Evolutionary conservation across 2,888 invertebrate genomes (phyloP).

Genomic region (Omphaloscelis lunosa): DNA sequence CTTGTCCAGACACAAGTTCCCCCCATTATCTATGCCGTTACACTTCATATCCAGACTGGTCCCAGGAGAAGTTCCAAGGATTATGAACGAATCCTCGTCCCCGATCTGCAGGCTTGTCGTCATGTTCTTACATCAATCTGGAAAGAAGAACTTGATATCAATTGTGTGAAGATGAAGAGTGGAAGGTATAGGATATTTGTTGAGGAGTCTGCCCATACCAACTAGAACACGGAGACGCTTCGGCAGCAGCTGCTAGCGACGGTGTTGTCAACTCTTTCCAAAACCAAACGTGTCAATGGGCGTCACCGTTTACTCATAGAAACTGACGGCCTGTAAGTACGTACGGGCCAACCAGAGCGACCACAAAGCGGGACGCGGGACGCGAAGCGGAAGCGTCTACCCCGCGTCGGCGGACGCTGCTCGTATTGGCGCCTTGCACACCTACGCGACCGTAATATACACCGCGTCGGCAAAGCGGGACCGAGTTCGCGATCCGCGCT

Average conservation of each 20-base stretch:
- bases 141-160: constrained; percentile 12
- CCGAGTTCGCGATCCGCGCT: no score
- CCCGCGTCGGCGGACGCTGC: no score
- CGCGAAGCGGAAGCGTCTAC: no score
- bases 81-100: constrained; percentile 88
- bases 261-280: background rate
- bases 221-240: background rate
- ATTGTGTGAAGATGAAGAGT: no score
- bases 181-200: background rate
- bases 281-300: no score
- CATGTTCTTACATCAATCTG: constrained; percentile 79
- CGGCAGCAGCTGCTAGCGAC: background rate
- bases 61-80: constrained; percentile 85
- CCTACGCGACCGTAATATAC: no score
- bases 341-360: no score
- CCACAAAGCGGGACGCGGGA: no score
- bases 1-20: constrained; percentile 71
- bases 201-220: background rate
- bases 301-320: no score
- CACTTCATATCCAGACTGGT: constrained; percentile 82
- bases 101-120: constrained; percentile 74
- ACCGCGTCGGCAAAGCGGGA: no score
- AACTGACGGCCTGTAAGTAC: no score
- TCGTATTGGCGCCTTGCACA: no score
- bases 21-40: constrained; percentile 73